Conservation (phyloP, 2,888 invertebrate species). For the Rhagonycha lutea region DNA sequence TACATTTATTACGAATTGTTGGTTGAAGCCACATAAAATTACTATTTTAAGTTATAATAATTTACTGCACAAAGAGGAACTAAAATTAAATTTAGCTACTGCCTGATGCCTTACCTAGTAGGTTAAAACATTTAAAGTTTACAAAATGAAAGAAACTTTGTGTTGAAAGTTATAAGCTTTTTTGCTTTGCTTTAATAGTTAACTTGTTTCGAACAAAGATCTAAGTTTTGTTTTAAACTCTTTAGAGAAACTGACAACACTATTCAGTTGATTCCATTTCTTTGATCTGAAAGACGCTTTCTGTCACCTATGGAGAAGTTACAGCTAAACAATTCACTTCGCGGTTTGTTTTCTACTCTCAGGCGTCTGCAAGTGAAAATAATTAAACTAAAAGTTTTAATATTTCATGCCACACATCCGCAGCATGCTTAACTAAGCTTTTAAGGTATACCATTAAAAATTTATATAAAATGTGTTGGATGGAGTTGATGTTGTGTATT, state of each 20-base stretch:
- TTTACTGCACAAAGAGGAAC: background rate
- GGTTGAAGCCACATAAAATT: background rate
- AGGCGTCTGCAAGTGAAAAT: background rate
- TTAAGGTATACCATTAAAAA: background rate
- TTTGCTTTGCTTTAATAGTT: background rate
- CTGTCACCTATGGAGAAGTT: background rate
- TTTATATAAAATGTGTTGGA: background rate
- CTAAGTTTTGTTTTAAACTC: background rate
- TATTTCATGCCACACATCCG: background rate
- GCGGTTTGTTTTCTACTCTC: background rate
- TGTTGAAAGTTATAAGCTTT: background rate
- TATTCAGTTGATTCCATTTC: background rate
- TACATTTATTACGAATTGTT: background rate
- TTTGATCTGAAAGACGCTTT: background rate
- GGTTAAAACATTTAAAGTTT: background rate
- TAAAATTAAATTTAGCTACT: background rate
- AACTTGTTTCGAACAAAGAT: background rate
- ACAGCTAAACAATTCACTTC: background rate
- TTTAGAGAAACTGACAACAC: background rate
- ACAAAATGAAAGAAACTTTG: background rate
- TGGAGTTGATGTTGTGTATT: background rate
- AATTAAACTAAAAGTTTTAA: background rate
- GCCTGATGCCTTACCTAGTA: background rate
- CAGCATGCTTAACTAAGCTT: background rate
- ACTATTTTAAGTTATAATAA: background rate